A percentile compares a stretch with the other conserved stretches of the same genome.
These are phyloP conservation scores for Napeogenes sylphis DNA, from an alignment of 2,888 invertebrate species.

Conservation along the genomic window DNA sequence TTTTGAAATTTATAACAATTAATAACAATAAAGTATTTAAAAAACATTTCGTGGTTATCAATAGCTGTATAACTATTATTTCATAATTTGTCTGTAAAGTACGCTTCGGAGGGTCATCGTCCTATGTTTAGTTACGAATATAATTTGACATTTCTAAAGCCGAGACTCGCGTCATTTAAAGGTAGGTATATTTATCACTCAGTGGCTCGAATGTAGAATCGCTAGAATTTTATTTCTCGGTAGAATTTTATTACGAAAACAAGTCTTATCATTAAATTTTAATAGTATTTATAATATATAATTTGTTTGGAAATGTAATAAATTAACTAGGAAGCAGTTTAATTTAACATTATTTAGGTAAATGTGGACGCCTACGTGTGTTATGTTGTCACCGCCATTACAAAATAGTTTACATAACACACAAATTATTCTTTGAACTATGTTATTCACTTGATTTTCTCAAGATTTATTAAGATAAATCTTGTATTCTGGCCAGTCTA, in stretches of 20 bases:
- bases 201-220: neutral
- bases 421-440: slow-evolving; percentile 12
- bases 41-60: no score
- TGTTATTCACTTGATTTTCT: neutral
- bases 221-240: neutral
- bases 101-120: slow-evolving; percentile 34
- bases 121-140: slow-evolving; percentile 38
- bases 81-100: no score
- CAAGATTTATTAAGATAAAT: neutral
- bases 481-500: no score
- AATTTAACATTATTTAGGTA: slow-evolving; percentile 3
- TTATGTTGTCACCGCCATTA: slow-evolving; percentile 14
- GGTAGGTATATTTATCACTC: slow-evolving; percentile 24
- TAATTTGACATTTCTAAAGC: slow-evolving; percentile 37
- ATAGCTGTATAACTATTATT: no score
- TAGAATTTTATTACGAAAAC: neutral
- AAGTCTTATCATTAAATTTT: no score
- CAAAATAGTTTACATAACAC: slow-evolving; percentile 19
- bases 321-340: neutral
- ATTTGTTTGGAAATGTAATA: neutral
- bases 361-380: slow-evolving; percentile 12
- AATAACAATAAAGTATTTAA: no score
- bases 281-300: no score
- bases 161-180: slow-evolving; percentile 11
- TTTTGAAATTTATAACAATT: no score